These are phyloP conservation scores for Halichondria panicea DNA, from an alignment of 37 sponge, comb jelly and placozoan genomes.

Conservation along the genomic window DNA sequence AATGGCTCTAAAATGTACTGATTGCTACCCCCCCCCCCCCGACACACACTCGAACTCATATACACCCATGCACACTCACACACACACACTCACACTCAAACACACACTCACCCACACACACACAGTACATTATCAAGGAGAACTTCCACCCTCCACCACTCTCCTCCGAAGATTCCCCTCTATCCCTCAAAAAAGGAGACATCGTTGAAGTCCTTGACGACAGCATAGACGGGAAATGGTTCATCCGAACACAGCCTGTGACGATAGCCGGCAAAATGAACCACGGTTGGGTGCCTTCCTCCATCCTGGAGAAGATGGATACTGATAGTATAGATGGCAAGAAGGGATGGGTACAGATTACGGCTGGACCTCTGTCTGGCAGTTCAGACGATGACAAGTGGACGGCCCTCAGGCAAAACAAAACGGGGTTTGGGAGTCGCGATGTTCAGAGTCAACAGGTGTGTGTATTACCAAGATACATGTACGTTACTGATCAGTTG, in stretches of 20 bases:
- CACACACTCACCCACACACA: slow-evolving; percentile 5
- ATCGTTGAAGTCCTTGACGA: slow-evolving; percentile 69
- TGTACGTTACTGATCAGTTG: no score
- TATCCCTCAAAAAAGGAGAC: slow-evolving; percentile 60
- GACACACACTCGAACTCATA: slow-evolving; percentile 12
- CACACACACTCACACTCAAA: slow-evolving; percentile 2
- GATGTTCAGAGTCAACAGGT: slow-evolving; percentile 37
- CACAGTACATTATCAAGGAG: slow-evolving; percentile 46
- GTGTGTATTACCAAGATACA: no score
- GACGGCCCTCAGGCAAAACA: background rate
- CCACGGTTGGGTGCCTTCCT: slow-evolving; percentile 50
- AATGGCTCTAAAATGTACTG: background rate
- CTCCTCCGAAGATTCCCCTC: background rate
- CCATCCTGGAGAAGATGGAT: slow-evolving; percentile 37
- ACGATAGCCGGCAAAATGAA: background rate
- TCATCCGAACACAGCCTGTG: slow-evolving; percentile 24
- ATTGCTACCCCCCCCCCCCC: slow-evolving; percentile 4
- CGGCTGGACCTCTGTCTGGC: slow-evolving; percentile 6
- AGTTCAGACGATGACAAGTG: slow-evolving; percentile 12
- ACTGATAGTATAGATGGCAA: slow-evolving; percentile 8
- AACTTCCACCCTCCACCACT: slow-evolving; percentile 33
- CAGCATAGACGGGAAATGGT: slow-evolving; percentile 45
- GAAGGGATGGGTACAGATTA: slow-evolving; percentile 1
- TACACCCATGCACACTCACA: background rate
- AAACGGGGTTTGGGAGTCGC: slow-evolving; percentile 26